Evolutionary conservation across 1,140 invertebrate species (phyloP).

Genomic region (Trypoxylus dichotomus): DNA sequence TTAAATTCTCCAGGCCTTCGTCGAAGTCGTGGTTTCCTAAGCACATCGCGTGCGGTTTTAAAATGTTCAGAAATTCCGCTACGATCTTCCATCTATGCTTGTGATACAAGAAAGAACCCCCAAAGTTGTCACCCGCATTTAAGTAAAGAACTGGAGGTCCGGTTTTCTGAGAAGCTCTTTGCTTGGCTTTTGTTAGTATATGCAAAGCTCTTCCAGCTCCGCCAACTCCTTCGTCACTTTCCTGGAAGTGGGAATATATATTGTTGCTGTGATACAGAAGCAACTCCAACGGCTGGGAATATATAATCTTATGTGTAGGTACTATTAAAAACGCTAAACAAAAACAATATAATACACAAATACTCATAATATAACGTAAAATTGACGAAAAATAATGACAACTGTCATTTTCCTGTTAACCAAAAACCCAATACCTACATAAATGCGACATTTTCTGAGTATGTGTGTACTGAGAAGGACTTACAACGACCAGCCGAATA

Average conservation of each 20-base stretch:
- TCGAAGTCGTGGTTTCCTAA: slow-evolving; percentile 96
- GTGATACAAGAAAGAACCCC: slow-evolving; percentile 82
- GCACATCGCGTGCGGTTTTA: slow-evolving; percentile 81
- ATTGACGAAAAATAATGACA: too few species aligned
- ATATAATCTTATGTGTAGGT: background rate
- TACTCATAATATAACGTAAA: background rate
- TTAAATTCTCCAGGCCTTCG: slow-evolving; percentile 71
- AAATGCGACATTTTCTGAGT: too few species aligned
- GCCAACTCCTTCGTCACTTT: slow-evolving; percentile 59
- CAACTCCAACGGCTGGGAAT: slow-evolving; percentile 56
- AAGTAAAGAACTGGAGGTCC: slow-evolving; percentile 70
- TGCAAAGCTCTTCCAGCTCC: slow-evolving; percentile 76
- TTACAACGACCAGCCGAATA: too few species aligned
- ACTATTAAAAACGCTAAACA: background rate
- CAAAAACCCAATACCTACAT: too few species aligned
- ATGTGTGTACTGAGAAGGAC: too few species aligned
- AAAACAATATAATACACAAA: background rate
- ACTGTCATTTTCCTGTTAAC: too few species aligned
- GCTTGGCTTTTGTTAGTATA: slow-evolving; percentile 57
- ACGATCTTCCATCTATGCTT: slow-evolving; percentile 76
- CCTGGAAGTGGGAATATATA: slow-evolving; percentile 83
- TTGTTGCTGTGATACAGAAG: slow-evolving; percentile 86
- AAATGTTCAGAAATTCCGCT: slow-evolving; percentile 73
- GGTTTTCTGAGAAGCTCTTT: slow-evolving; percentile 55
- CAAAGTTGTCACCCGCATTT: slow-evolving; percentile 88